phyloP scores from a whole-genome alignment of 2,888 invertebrate species.

The Timandra comae region DNA sequence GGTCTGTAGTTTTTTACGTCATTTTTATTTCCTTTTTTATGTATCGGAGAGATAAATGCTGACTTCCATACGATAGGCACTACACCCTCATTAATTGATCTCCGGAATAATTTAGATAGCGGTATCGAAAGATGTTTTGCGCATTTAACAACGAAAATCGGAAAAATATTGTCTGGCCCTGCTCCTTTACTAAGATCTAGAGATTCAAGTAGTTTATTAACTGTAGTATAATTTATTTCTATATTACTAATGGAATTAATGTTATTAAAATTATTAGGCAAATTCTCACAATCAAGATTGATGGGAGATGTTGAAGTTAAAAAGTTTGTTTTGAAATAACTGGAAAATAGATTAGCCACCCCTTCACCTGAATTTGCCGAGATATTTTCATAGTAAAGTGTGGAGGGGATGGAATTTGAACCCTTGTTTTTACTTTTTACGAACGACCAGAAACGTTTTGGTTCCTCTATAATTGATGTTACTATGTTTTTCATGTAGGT shows the following conservation, averaged over 20 bases:
- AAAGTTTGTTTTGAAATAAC: neutral
- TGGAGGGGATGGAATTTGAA: conserved; percentile 10
- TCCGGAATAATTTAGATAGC: conserved; percentile 1
- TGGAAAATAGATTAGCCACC: conserved; percentile 17
- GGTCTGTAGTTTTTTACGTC: too few species aligned
- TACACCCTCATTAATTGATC: neutral
- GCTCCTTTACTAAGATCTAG: conserved; percentile 15
- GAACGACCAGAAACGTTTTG: conserved; percentile 18
- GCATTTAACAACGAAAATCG: conserved; percentile 11
- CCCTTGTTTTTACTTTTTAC: conserved; percentile 13
- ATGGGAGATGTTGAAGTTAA: neutral
- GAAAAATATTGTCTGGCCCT: conserved; percentile 14
- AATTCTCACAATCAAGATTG: neutral
- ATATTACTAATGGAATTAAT: too few species aligned
- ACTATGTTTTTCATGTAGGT: conserved; percentile 10
- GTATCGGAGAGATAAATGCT: too few species aligned
- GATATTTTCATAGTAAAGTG: conserved; percentile 8
- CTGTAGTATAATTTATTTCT: neutral
- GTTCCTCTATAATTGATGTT: conserved; percentile 8
- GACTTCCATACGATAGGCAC: neutral
- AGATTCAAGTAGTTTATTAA: conserved; percentile 4
- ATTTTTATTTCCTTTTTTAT: too few species aligned
- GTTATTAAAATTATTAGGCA: neutral
- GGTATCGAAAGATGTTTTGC: conserved; percentile 9
- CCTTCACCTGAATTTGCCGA: conserved; percentile 10